Percentiles rank a stretch among this genome's conserved stretches.
phyloP scores from a whole-genome alignment of 2,113 vertebrate genomes.

The Leptosomus discolor region DNA sequence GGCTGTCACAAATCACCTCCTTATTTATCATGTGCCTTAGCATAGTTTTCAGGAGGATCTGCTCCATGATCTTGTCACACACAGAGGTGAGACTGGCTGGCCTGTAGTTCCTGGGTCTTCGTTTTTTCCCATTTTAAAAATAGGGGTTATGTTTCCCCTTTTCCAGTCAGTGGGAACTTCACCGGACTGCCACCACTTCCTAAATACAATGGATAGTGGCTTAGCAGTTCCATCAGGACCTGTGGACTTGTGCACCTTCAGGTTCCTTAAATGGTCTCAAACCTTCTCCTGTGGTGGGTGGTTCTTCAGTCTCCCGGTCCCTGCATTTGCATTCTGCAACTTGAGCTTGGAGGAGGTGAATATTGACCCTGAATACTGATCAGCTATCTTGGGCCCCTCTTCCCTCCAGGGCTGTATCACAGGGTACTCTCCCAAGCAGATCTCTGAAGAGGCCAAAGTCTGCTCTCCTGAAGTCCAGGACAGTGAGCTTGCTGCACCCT shows the following conservation, averaged over 20 bases:
- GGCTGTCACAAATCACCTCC: background rate
- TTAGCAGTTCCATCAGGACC: background rate
- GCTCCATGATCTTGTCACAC: background rate
- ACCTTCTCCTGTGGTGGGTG: no score
- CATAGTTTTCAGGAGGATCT: background rate
- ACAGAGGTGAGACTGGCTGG: background rate
- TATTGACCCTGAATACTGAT: background rate
- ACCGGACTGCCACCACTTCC: background rate
- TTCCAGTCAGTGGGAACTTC: background rate
- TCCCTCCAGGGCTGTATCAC: background rate
- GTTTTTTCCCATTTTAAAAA: background rate
- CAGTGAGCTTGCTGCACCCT: background rate
- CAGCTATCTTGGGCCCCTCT: background rate
- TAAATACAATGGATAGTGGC: background rate
- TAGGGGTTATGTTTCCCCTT: background rate
- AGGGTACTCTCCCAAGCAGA: background rate
- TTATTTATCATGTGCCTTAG: background rate
- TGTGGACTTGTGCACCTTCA: background rate
- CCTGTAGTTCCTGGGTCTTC: background rate
- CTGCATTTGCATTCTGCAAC: background rate
- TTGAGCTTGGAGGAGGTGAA: background rate
- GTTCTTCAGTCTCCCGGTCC: background rate
- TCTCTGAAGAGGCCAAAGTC: background rate
- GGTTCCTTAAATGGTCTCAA: background rate
- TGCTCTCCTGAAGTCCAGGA: background rate